A percentile compares a stretch with the other conserved stretches of the same genome.
Conservation (phyloP, 2,888 invertebrate species). For the Bhutanitis thaidina region DNA sequence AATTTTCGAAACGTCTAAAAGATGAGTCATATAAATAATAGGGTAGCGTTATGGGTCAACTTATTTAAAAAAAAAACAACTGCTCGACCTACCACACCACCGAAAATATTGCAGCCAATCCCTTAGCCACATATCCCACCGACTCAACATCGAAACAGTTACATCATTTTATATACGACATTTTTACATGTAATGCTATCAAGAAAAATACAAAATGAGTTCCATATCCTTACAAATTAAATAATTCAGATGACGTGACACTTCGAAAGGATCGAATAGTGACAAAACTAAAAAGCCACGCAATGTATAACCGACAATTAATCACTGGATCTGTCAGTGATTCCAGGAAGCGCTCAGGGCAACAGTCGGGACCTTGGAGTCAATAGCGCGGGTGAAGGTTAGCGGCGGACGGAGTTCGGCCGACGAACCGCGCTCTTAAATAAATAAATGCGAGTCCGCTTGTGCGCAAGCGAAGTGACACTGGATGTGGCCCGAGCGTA, state of each 20-base stretch:
- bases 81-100: no score
- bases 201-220: no score
- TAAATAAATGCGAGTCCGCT: constrained; percentile 40
- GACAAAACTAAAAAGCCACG: constrained; percentile 6
- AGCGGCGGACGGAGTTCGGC: constrained; percentile 48
- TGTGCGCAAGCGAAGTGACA: neutral
- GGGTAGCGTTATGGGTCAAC: no score
- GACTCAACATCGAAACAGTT: no score
- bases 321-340: constrained; percentile 14
- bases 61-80: no score
- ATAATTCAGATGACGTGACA: neutral
- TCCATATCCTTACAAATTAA: no score
- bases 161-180: no score
- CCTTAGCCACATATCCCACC: no score
- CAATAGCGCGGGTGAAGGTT: constrained; percentile 55
- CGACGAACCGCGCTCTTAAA: constrained; percentile 54
- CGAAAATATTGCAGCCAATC: no score
- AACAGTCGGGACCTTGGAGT: constrained; percentile 48
- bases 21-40: no score
- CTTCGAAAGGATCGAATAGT: neutral
- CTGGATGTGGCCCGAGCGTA: constrained; percentile 13
- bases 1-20: no score
- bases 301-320: constrained; percentile 7
- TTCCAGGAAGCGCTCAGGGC: constrained; percentile 26
- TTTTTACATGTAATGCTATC: no score